Evolutionary conservation across 2,888 invertebrate species (phyloP), one percentile per base, ranked within the genome.

Genomic region (Mylabris sibirica): DNA sequence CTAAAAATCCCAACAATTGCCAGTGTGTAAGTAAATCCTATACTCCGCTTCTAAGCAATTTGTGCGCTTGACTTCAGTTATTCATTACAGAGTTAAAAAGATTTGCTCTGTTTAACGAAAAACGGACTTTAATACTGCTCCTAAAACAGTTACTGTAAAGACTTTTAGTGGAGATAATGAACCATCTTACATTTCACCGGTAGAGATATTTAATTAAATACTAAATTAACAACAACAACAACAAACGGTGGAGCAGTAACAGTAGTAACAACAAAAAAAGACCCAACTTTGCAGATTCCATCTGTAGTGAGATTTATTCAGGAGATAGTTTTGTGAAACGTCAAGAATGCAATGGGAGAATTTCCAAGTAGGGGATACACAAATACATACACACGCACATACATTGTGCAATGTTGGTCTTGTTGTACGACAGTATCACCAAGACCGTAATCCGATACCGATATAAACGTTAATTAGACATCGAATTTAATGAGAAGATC

Each of bases 401-500:
- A 30, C 30, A 17, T 66, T 68, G 70, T 72, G 72, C 69, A 65
- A 74, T 71, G 72, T 73, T 73, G 73, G 65, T 68, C 57, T 57
- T 57, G 49, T 61, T 72, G 67, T 68, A 72, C 64, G 63, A 30
- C 30, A 30, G 70, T 71, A 76, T 76, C 74, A 74, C 74, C 66
- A 68, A 72, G 70, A 71, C 74, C 73, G 76, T 77, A 74, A 76
- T 76, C 72, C 74, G 74, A 77, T 75, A 73, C 73, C 75, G 71
- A 74, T 76, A 75, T 75, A 74, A 57, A 74, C 72, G 75, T 77
- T 78, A 78, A 78, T 78, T 78, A 76, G 75, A 76, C 73, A 72
- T 69, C 69, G 70, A 66, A 65, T 70, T 78, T 78, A 78, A 78
- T 78, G 76, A 78, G 76, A 41, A 68, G 69, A 73, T 76, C 75